Evolutionary conservation across 2,113 vertebrate genomes (phyloP).

Genomic region (Leucopsar rothschildi): DNA sequence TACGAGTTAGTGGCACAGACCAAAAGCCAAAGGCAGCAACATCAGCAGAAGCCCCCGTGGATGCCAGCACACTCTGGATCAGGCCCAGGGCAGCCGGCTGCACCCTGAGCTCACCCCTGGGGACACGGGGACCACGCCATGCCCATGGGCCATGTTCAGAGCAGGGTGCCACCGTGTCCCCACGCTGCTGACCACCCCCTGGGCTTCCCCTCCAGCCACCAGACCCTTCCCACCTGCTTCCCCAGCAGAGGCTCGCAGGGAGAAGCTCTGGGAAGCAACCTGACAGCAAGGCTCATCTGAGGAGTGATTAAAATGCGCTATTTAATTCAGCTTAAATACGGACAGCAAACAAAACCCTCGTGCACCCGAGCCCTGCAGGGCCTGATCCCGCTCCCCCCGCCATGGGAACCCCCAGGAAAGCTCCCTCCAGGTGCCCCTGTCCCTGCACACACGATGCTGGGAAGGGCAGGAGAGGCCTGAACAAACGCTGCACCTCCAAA

Average conservation of each 20-base stretch:
- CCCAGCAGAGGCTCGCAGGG: not conserved
- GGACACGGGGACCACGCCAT: rapidly evolving
- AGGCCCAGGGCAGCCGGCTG: not conserved
- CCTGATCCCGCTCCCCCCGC: not conserved
- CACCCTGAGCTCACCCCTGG: not conserved
- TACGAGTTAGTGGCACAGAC: not conserved
- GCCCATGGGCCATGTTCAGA: rapidly evolving
- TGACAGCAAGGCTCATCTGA: not conserved
- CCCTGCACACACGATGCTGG: not conserved
- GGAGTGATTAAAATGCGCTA: not conserved
- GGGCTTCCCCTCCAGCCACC: not conserved
- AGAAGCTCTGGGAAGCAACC: not conserved
- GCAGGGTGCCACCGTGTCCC: not conserved
- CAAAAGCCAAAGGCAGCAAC: not conserved
- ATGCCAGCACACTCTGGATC: not conserved
- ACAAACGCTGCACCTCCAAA: rapidly evolving
- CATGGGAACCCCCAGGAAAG: not conserved
- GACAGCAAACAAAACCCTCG: not conserved
- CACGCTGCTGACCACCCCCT: rapidly evolving
- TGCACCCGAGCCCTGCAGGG: not conserved
- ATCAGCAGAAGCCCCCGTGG: not conserved
- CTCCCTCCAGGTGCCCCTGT: not conserved
- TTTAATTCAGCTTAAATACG: not conserved
- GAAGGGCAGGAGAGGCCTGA: not conserved
- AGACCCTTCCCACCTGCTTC: not conserved